A percentile compares a stretch with the other conserved stretches of the same genome.
phyloP scores from a whole-genome alignment of 92 coral and sea anemone species.

The Porites cylindrica region DNA sequence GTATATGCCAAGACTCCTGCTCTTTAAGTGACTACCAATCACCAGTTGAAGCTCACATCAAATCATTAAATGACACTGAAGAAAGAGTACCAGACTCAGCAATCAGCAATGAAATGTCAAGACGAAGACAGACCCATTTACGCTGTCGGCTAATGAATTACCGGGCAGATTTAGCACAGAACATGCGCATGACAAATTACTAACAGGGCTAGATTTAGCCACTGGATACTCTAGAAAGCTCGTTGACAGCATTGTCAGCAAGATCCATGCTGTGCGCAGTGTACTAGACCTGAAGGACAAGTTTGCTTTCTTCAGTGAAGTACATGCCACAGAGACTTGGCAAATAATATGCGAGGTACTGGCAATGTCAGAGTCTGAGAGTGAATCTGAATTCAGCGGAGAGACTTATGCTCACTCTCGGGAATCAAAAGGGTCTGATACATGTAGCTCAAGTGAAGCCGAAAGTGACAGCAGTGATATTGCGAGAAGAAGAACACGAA shows the following conservation, averaged over 20 bases:
- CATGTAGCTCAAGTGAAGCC: neutral
- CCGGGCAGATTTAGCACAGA: slow-evolving; percentile 30
- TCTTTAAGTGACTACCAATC: neutral
- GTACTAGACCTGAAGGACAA: slow-evolving; percentile 11
- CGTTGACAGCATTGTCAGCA: slow-evolving; percentile 29
- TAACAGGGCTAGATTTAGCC: slow-evolving; percentile 54
- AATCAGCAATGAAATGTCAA: neutral
- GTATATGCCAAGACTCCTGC: neutral
- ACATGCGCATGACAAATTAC: slow-evolving; percentile 53
- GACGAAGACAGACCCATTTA: neutral
- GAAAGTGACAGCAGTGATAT: neutral
- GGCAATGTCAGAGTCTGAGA: neutral
- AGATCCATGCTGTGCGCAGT: slow-evolving; percentile 17
- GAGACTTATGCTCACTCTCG: neutral
- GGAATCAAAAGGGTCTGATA: neutral
- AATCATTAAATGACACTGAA: neutral
- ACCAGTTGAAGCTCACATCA: neutral
- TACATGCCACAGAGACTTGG: slow-evolving; percentile 53
- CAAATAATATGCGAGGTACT: slow-evolving; percentile 27
- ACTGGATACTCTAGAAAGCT: slow-evolving; percentile 49
- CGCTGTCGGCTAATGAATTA: slow-evolving; percentile 33
- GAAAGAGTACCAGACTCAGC: neutral
- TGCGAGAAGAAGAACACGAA: neutral
- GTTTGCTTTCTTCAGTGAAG: slow-evolving; percentile 29
- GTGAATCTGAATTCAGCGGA: neutral